Percentiles rank a stretch among this genome's conserved stretches.
phyloP scores from a whole-genome alignment of 1,140 invertebrate species.

The Cotesia glomerata region DNA sequence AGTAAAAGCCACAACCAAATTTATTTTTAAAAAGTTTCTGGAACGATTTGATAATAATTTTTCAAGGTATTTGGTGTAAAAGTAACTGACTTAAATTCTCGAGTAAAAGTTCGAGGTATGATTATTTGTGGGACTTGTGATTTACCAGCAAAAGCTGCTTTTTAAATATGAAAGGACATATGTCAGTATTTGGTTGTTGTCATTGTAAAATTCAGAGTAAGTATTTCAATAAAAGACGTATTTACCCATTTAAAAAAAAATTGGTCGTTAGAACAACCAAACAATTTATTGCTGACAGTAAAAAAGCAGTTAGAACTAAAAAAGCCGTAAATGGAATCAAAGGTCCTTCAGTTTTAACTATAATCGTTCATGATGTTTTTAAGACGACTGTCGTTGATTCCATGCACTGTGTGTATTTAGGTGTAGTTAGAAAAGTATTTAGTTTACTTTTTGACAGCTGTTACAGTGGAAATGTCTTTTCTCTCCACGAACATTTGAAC shows the following conservation, averaged over 20 bases:
- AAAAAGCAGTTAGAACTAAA: not conserved
- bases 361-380: not conserved
- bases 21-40: not conserved
- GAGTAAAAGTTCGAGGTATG: not conserved
- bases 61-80: not conserved
- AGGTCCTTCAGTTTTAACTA: not conserved
- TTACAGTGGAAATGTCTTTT: not conserved
- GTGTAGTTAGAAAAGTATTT: slow-evolving; percentile 1
- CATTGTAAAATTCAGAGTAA: slow-evolving; percentile 1
- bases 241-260: slow-evolving; percentile 1
- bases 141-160: slow-evolving; percentile 1
- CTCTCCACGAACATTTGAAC: not conserved
- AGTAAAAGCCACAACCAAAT: not conserved
- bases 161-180: slow-evolving; percentile 1
- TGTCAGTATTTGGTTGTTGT: not conserved
- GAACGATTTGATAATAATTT: not conserved
- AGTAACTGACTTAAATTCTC: not conserved
- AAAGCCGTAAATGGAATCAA: slow-evolving; percentile 2
- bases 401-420: slow-evolving; percentile 19
- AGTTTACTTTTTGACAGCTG: slow-evolving; percentile 6
- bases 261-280: not conserved
- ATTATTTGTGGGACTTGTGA: not conserved
- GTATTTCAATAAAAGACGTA: not conserved
- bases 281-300: not conserved
- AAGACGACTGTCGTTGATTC: not conserved